These are phyloP conservation scores for Nycticorax nycticorax DNA, from an alignment of 2,113 vertebrate genomes.

Conservation along the genomic window DNA sequence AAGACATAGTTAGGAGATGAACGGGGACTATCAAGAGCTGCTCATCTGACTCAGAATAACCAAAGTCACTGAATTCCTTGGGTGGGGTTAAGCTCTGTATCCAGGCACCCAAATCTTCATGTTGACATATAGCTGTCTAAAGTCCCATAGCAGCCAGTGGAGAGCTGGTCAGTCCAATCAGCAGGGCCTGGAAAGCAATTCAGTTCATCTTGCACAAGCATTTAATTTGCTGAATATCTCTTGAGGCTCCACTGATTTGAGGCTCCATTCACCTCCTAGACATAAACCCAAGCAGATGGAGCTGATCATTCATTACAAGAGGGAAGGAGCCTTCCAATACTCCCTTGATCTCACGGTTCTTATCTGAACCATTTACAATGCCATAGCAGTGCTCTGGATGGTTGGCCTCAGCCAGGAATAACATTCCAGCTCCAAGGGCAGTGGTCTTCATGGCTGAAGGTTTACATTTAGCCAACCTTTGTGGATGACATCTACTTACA, in stretches of 20 bases:
- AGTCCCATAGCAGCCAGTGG: not conserved
- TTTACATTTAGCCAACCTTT: not conserved
- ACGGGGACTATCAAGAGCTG: not conserved
- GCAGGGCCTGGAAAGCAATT: not conserved
- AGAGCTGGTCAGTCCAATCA: not conserved
- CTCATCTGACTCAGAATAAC: not conserved
- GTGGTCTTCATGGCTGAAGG: not conserved
- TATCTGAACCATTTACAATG: not conserved
- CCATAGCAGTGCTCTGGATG: not conserved
- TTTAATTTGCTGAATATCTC: not conserved
- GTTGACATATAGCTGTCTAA: not conserved
- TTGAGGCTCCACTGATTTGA: not conserved
- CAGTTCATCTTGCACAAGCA: not conserved
- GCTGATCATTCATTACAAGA: not conserved
- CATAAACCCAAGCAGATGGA: not conserved
- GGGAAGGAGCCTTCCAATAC: not conserved
- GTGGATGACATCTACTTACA: not conserved
- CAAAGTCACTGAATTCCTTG: not conserved
- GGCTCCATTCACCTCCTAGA: not conserved
- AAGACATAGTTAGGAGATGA: not conserved
- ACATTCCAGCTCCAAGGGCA: not conserved
- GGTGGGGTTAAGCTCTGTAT: not conserved
- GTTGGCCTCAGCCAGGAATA: not conserved
- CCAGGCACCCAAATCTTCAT: not conserved
- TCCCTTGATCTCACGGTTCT: not conserved